Conservation (phyloP, 2,113 vertebrate species). For the Mola mola region DNA sequence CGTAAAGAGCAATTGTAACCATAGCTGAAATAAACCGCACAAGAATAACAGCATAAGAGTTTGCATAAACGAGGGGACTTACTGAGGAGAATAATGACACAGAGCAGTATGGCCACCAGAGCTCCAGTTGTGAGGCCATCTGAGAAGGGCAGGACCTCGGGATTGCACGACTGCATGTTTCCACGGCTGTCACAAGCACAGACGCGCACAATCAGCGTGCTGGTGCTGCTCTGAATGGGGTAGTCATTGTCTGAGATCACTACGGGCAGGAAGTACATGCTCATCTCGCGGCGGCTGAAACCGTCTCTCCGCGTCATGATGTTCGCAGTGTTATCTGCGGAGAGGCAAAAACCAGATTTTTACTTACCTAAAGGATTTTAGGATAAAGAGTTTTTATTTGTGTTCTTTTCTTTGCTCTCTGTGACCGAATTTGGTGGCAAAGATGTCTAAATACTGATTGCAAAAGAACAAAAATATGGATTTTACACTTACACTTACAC, state of each 20-base stretch:
- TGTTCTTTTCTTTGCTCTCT: not conserved
- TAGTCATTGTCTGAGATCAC: slow-evolving; percentile 96
- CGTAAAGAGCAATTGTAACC: not conserved
- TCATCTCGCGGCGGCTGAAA: slow-evolving; percentile 92
- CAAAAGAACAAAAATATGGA: too few relatives aligned
- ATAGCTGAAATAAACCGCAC: not conserved
- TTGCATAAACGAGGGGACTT: slow-evolving; percentile 64
- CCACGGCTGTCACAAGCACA: slow-evolving; percentile 89
- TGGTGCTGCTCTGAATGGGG: slow-evolving; percentile 94
- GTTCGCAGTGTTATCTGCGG: slow-evolving; percentile 94
- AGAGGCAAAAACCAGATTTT: slow-evolving; percentile 10
- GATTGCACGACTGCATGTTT: slow-evolving; percentile 90
- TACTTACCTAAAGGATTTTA: not conserved
- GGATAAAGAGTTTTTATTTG: not conserved
- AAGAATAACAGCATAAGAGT: not conserved
- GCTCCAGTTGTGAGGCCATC: slow-evolving; percentile 91
- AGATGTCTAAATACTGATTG: not conserved
- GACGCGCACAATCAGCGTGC: slow-evolving; percentile 88
- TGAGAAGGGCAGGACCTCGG: slow-evolving; percentile 89
- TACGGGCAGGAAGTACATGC: slow-evolving; percentile 90
- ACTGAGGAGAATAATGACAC: slow-evolving; percentile 91
- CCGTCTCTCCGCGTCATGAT: slow-evolving; percentile 93
- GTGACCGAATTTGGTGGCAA: not conserved
- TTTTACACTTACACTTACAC: too few relatives aligned
- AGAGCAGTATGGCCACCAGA: slow-evolving; percentile 90